Evolutionary conservation across 2,797 vertebrate species (phyloP), one percentile per base, ranked within the genome.

Genomic region (Percopsis omiscomaycus): DNA sequence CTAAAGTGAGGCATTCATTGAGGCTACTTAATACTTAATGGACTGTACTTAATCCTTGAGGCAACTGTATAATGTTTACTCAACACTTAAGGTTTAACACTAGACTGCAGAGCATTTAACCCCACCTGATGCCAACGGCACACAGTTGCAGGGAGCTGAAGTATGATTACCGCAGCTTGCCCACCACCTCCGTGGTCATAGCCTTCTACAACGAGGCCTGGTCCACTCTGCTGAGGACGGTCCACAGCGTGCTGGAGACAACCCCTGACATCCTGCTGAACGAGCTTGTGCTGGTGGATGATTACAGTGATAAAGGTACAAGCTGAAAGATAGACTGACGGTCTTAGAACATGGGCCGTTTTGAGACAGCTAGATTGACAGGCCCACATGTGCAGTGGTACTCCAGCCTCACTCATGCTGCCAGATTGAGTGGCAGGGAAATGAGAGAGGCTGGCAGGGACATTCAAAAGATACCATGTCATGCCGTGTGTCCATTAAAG

Each of bases 161-260:
- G 15, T 98, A 92, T 22, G 48, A 93, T 75, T 95, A 97, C 80
- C 88, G 92, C 2, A 85, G 45, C 8, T 88, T 99, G 48, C 98
- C 96, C 68, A 99, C 96, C 0, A 98, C 97, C 0, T 98, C 98
- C 0, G 96, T 99, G 56, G 46, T 99, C 77, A 96, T 99, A 0
- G 96, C 98, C 16, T 99, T 99, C 89, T 99, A 99, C 87, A 99
- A 99, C 0, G 98, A 99, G 84, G 98, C 96, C 82, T 98, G 95
- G 96, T 99, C 98, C 32, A 99, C 98, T 0, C 74, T 99, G 83
- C 93, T 99, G 46, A 90, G 98, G 64, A 99, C 97, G 0, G 91
- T 99, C 51, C 96, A 99, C 80, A 99, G 96, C 12, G 96, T 99
- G 71, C 94, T 99, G 54, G 96, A 99, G 91, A 99, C 96, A 0